Evolutionary conservation across 2,797 vertebrate genomes (phyloP).

Genomic region (Syngnathus rostellatus): DNA sequence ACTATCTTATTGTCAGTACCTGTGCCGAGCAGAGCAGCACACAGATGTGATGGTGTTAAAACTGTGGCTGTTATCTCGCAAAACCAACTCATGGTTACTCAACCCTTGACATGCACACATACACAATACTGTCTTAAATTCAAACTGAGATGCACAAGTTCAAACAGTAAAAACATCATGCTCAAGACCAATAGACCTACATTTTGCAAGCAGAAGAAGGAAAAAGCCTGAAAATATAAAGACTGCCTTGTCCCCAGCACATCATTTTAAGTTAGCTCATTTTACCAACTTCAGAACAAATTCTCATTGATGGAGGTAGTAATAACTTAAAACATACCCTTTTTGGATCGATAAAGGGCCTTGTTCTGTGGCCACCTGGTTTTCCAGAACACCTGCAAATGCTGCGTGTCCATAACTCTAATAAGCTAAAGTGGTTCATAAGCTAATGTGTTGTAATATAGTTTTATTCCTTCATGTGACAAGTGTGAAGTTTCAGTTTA

Average conservation of each 20-base stretch:
- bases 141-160: not conserved
- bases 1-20: conserved; percentile 29
- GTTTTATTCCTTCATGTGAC: not conserved
- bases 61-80: conserved; percentile 57
- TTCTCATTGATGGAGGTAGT: not conserved
- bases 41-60: conserved; percentile 45
- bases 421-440: not conserved
- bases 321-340: not conserved
- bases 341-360: not conserved
- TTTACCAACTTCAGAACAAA: not conserved
- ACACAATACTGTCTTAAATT: not conserved
- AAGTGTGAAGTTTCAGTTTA: not conserved
- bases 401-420: not conserved
- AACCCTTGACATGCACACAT: not conserved
- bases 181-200: not conserved
- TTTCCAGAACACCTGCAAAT: not conserved
- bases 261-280: not conserved
- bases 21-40: conserved; percentile 29
- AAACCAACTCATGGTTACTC: conserved; percentile 60
- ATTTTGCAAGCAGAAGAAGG: not conserved
- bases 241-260: not conserved
- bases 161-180: not conserved
- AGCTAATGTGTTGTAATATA: not conserved
- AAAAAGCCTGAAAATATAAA: not conserved
- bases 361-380: not conserved